Percentiles rank a stretch among this genome's conserved stretches.
These are phyloP conservation scores for Perizoma affinitatum DNA, from an alignment of 2,888 invertebrate genomes.

Conservation along the genomic window DNA sequence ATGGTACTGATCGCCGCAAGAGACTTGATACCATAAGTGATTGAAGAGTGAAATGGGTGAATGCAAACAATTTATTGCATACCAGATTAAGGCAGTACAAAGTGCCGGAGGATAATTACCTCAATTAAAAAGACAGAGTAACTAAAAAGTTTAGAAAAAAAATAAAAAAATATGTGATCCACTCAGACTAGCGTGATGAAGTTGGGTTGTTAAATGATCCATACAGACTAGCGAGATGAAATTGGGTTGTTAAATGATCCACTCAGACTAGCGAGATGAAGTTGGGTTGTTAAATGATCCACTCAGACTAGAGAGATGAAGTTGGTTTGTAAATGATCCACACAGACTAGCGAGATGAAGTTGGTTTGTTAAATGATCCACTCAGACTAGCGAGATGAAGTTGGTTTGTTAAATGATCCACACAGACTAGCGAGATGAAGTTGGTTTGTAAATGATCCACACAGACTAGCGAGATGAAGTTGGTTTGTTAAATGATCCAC, in stretches of 20 bases:
- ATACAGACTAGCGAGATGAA: no score
- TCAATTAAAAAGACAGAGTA: not conserved
- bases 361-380: no score
- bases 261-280: no score
- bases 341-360: slow-evolving; percentile 32
- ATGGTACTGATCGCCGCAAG: slow-evolving; percentile 16
- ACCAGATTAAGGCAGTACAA: slow-evolving; percentile 13
- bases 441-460: no score
- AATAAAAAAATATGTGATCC: slow-evolving; percentile 4
- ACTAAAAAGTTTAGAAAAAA: slow-evolving; percentile 6
- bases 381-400: slow-evolving; percentile 32
- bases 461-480: no score
- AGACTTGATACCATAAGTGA: slow-evolving; percentile 11
- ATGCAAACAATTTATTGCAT: slow-evolving; percentile 8
- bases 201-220: no score
- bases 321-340: no score
- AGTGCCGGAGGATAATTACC: slow-evolving; percentile 8
- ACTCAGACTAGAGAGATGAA: no score
- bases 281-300: no score
- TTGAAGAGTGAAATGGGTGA: slow-evolving; percentile 6
- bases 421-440: slow-evolving; percentile 1
- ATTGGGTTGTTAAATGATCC: no score
- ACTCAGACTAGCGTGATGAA: no score
- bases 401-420: slow-evolving; percentile 42
- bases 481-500: slow-evolving; percentile 4